Conservation (phyloP, 2,888 invertebrate species). For the Limenitis camilla region DNA sequence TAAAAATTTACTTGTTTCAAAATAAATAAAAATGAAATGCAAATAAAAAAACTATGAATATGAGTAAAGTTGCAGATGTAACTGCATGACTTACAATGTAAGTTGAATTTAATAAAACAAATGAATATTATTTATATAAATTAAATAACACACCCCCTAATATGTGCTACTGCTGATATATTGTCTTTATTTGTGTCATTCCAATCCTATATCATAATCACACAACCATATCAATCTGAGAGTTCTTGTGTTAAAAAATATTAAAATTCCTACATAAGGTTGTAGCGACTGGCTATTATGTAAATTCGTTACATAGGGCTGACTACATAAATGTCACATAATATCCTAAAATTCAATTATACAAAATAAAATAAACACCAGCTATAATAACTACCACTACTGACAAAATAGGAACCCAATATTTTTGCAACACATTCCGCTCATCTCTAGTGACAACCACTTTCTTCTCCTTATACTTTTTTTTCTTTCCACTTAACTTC, state of each 20-base stretch:
- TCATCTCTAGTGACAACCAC: slow-evolving; percentile 59
- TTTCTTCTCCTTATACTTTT: slow-evolving; percentile 66
- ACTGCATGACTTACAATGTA: too few relatives aligned
- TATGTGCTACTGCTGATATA: not conserved
- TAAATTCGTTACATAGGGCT: not conserved
- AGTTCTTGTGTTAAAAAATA: too few relatives aligned
- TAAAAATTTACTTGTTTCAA: too few relatives aligned
- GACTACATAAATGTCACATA: not conserved
- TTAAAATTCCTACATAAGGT: not conserved
- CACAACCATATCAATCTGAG: not conserved
- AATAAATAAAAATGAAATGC: too few relatives aligned
- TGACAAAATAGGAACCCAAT: slow-evolving; percentile 58
- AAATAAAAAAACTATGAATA: too few relatives aligned
- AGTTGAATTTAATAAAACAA: too few relatives aligned
- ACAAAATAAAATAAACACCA: slow-evolving; percentile 33
- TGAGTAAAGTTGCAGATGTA: too few relatives aligned
- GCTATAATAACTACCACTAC: slow-evolving; percentile 38
- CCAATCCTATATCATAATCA: not conserved
- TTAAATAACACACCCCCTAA: too few relatives aligned
- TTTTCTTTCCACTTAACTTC: slow-evolving; percentile 81
- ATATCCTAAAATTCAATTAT: slow-evolving; percentile 12
- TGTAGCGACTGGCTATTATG: not conserved
- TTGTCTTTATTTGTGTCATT: not conserved
- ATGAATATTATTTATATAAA: too few relatives aligned
- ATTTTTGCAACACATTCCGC: slow-evolving; percentile 52